Conservation (phyloP, 2,888 invertebrate species). For the Leucozona laternaria region DNA sequence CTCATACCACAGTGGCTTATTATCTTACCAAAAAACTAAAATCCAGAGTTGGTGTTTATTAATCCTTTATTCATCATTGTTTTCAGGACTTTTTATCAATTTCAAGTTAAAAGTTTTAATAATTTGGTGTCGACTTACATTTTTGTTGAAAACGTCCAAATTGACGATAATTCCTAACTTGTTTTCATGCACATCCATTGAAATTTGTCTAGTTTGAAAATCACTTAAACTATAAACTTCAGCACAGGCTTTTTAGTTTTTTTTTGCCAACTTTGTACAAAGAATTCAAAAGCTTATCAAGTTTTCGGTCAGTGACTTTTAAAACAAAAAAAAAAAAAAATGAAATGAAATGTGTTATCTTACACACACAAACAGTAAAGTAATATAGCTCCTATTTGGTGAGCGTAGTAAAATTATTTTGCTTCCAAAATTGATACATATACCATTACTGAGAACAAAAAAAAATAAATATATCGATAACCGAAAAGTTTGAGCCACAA, state of each 20-base stretch:
- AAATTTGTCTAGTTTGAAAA: too few relatives aligned
- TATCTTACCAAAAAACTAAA: too few relatives aligned
- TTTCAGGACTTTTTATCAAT: too few relatives aligned
- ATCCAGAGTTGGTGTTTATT: too few relatives aligned
- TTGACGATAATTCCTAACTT: too few relatives aligned
- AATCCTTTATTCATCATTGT: too few relatives aligned
- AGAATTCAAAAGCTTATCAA: conserved; percentile 3
- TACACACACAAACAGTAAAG: not conserved
- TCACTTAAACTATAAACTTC: not conserved
- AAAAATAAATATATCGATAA: not conserved
- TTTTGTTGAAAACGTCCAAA: too few relatives aligned
- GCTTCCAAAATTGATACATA: not conserved
- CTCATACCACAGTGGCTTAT: too few relatives aligned
- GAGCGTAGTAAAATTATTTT: not conserved
- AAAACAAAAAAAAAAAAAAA: not conserved
- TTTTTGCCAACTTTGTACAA: not conserved
- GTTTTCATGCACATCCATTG: too few relatives aligned
- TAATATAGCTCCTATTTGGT: too few relatives aligned
- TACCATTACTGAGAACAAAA: not conserved
- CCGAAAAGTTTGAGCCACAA: not conserved
- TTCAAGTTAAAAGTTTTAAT: too few relatives aligned
- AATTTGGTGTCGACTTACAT: too few relatives aligned
- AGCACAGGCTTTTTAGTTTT: not conserved
- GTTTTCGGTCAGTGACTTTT: conserved; percentile 39
- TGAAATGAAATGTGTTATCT: not conserved